Percentiles rank a stretch among this genome's conserved stretches.
Conservation (phyloP, 1,140 invertebrate genomes). For the Rhagoletis pomonella region DNA sequence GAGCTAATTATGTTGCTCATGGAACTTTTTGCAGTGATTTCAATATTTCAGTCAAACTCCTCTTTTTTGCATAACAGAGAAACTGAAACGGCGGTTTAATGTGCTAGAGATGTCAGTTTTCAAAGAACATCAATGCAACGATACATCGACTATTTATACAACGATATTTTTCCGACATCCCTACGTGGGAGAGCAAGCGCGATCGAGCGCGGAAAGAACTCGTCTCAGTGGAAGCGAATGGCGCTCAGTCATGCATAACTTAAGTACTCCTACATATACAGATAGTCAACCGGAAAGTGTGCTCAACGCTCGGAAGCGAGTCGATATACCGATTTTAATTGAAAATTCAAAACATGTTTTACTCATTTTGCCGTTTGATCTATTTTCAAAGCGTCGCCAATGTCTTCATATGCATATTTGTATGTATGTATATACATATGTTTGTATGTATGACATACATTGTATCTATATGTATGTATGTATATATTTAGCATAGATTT, state of each 20-base stretch:
- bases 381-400: constrained; percentile 21
- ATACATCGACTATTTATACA: too few species aligned
- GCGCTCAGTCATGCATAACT: neutral
- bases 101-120: too few species aligned
- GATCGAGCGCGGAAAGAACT: neutral
- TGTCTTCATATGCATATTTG: neutral
- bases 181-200: neutral
- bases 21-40: too few species aligned
- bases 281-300: neutral
- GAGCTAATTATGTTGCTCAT: too few species aligned
- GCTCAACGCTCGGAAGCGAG: constrained; percentile 10
- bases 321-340: constrained; percentile 46
- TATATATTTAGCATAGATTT: neutral
- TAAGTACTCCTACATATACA: neutral
- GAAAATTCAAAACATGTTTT: constrained; percentile 50
- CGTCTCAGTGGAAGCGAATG: neutral
- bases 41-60: too few species aligned
- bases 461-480: neutral
- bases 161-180: too few species aligned
- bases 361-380: constrained; percentile 47
- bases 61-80: too few species aligned
- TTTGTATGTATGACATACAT: neutral
- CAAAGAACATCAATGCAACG: too few species aligned
- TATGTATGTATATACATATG: too few species aligned
- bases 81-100: too few species aligned